phyloP scores from a whole-genome alignment of 2,113 vertebrate species.

The Anguilla rostrata region DNA sequence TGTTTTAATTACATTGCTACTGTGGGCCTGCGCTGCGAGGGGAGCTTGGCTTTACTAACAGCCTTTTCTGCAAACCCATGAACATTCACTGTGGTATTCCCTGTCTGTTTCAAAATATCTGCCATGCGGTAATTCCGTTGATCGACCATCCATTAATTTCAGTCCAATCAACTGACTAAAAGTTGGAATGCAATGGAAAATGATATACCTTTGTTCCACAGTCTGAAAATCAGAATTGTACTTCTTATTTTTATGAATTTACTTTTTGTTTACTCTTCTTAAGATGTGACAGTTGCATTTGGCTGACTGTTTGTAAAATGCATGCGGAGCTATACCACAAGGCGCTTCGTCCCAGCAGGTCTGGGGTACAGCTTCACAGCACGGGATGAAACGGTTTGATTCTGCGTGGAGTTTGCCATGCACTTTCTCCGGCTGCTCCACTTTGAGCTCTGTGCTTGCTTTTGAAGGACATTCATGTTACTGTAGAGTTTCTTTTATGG shows the following conservation, averaged over 20 bases:
- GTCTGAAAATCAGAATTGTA: neutral
- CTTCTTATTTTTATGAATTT: neutral
- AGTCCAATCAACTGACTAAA: neutral
- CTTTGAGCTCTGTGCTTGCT: slow-evolving; percentile 6
- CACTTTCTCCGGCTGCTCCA: slow-evolving; percentile 34
- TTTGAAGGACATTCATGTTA: slow-evolving; percentile 51
- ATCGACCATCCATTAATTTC: neutral
- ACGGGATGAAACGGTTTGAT: slow-evolving; percentile 37
- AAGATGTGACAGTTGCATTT: neutral
- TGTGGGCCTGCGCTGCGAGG: neutral
- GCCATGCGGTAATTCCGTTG: neutral
- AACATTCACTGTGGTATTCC: no score
- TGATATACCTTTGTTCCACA: neutral
- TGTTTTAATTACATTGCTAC: neutral
- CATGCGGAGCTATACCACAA: neutral
- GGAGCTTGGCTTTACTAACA: neutral
- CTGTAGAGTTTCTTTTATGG: slow-evolving; percentile 27
- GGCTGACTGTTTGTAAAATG: neutral
- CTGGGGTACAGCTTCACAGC: slow-evolving; percentile 26
- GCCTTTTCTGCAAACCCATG: neutral
- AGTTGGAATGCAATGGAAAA: neutral
- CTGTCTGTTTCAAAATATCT: neutral
- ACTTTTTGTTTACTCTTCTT: neutral
- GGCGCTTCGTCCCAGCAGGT: neutral
- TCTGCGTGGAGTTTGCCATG: slow-evolving; percentile 45